These are phyloP conservation scores for Oligia fasciuncula DNA, from an alignment of 2,888 invertebrate genomes.

Conservation along the genomic window DNA sequence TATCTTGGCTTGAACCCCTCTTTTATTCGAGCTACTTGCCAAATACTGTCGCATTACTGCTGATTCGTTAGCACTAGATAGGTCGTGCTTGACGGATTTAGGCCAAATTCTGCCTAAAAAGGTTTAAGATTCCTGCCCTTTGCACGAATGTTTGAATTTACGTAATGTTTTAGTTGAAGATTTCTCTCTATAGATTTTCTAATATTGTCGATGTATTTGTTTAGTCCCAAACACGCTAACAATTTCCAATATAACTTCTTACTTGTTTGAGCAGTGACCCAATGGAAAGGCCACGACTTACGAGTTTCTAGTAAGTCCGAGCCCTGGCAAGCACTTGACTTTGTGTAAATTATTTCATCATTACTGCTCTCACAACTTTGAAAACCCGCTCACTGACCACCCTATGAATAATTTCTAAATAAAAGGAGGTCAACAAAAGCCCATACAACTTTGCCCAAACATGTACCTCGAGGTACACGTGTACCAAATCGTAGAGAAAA, in stretches of 20 bases:
- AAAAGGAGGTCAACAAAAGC: too few relatives aligned
- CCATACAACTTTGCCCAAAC: too few relatives aligned
- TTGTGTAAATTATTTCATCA: neutral
- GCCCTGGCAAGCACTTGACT: neutral
- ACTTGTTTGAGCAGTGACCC: neutral
- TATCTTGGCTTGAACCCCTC: slow-evolving; percentile 52
- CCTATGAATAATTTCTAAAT: too few relatives aligned
- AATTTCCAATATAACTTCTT: neutral
- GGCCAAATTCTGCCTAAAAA: neutral
- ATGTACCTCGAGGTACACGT: too few relatives aligned
- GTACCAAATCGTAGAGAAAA: too few relatives aligned
- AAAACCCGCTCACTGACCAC: too few relatives aligned
- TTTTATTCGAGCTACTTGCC: slow-evolving; percentile 54
- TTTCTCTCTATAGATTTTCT: too few relatives aligned
- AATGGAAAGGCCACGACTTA: neutral
- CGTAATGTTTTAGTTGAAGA: neutral
- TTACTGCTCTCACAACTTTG: neutral
- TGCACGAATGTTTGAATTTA: neutral
- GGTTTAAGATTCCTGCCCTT: neutral
- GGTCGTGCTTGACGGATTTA: slow-evolving; percentile 13
- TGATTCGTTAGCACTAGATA: slow-evolving; percentile 47
- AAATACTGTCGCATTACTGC: slow-evolving; percentile 55
- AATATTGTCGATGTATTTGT: neutral
- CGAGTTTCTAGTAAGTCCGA: neutral
- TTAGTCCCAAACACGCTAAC: neutral